Percentiles rank a stretch among this genome's conserved stretches.
These are phyloP conservation scores for Harpegnathos saltator DNA, from an alignment of 1,140 invertebrate genomes.

Conservation along the genomic window DNA sequence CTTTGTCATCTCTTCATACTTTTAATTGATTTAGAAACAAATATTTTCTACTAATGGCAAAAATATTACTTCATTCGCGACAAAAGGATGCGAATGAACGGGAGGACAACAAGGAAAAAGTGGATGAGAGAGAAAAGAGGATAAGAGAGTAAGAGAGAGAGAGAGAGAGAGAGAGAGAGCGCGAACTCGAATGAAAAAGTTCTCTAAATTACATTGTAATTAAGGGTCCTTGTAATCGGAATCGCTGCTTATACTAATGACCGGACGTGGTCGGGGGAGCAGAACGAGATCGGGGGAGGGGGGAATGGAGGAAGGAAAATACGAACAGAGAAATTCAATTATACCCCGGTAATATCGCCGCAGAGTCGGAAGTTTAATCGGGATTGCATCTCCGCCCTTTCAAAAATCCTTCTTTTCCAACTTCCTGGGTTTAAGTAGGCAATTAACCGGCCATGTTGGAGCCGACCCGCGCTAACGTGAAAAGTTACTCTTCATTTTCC, in stretches of 20 bases:
- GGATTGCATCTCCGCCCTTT: constrained; percentile 59
- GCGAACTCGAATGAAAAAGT: constrained; percentile 54
- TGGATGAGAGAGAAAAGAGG: not conserved
- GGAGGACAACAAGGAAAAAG: not conserved
- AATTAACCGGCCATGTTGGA: constrained; percentile 53
- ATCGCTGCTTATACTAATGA: constrained; percentile 69
- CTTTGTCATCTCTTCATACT: not conserved
- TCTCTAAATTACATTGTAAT: constrained; percentile 65
- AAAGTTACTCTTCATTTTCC: constrained; percentile 40
- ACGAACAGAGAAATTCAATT: constrained; percentile 53
- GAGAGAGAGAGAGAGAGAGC: not conserved
- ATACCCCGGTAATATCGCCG: constrained; percentile 55
- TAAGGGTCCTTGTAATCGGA: constrained; percentile 71
- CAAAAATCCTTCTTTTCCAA: constrained; percentile 44
- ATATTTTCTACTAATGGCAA: not conserved
- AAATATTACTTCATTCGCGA: not conserved
- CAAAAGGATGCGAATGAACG: not conserved
- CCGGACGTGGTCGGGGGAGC: constrained; percentile 27
- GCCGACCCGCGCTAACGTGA: not conserved
- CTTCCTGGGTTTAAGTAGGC: constrained; percentile 60
- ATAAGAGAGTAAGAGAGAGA: not conserved
- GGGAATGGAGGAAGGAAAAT: constrained; percentile 24
- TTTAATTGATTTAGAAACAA: not conserved
- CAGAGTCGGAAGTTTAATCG: constrained; percentile 64
- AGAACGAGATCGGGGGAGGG: constrained; percentile 18